phyloP scores from a whole-genome alignment of 2,797 vertebrate genomes.

The Spinus pinus region DNA sequence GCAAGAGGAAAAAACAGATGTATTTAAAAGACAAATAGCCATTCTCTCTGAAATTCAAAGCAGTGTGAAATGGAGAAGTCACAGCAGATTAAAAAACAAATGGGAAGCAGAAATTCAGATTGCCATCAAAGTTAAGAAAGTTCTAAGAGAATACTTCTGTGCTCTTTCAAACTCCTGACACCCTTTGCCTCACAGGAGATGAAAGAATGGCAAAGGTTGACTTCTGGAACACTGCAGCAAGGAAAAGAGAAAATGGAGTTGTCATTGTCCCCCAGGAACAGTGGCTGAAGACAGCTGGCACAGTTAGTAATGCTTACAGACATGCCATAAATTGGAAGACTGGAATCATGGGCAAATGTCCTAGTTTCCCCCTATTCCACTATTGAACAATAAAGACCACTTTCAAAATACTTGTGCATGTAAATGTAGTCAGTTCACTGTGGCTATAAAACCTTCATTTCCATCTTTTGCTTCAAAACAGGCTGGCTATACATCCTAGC shows the following conservation, averaged over 20 bases:
- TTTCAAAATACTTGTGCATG: not conserved
- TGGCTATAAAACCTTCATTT: not conserved
- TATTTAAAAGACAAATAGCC: slow-evolving; percentile 7
- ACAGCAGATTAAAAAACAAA: slow-evolving; percentile 38
- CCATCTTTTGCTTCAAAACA: not conserved
- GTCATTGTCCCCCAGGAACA: not conserved
- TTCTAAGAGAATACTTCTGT: not conserved
- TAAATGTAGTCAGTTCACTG: not conserved
- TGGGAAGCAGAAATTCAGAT: not conserved
- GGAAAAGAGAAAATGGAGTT: not conserved
- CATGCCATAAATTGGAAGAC: not conserved
- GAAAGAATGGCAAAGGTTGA: not conserved
- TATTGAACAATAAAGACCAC: not conserved
- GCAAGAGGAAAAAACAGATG: not conserved
- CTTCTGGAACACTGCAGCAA: not conserved
- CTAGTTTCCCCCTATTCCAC: not conserved
- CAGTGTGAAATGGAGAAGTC: slow-evolving; percentile 31
- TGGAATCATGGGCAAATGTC: not conserved
- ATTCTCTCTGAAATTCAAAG: not conserved
- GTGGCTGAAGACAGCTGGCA: not conserved
- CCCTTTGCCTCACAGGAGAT: not conserved
- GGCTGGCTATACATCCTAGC: not conserved
- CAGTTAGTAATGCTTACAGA: not conserved
- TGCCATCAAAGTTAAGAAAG: not conserved
- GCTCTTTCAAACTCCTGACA: not conserved